Conservation (phyloP, 2,113 vertebrate genomes). For the Notarius quadriscutis region DNA sequence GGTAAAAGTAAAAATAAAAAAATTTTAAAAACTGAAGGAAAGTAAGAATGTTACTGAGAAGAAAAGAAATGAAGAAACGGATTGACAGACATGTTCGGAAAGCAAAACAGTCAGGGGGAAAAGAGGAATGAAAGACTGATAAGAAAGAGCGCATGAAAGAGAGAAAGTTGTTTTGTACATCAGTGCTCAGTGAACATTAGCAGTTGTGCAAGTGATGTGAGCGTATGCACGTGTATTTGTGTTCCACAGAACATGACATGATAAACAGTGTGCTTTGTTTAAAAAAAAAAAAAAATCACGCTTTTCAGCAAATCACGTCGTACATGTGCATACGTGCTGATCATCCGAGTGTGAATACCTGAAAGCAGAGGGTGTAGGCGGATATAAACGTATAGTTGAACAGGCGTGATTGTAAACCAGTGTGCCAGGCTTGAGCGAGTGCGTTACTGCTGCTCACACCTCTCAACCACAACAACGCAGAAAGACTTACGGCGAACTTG, state of each 20-base stretch:
- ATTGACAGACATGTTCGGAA: no score
- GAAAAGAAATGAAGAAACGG: no score
- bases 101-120: no score
- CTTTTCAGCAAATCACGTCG: background rate
- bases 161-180: no score
- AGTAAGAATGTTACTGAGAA: no score
- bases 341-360: background rate
- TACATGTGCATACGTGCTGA: background rate
- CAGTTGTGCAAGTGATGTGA: no score
- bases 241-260: background rate
- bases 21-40: no score
- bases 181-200: no score
- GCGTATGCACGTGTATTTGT: background rate
- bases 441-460: background rate
- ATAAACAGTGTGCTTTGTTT: background rate
- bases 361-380: background rate
- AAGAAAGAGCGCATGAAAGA: no score
- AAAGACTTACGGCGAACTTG: conserved; percentile 74
- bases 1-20: no score
- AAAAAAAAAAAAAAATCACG: background rate
- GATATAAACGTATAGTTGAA: background rate
- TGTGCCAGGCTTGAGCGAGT: background rate
- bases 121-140: no score
- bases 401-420: background rate
- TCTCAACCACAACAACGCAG: background rate